A percentile compares a stretch with the other conserved stretches of the same genome.
Evolutionary conservation across 2,113 vertebrate genomes (phyloP).

Genomic region (Piprites chloris): DNA sequence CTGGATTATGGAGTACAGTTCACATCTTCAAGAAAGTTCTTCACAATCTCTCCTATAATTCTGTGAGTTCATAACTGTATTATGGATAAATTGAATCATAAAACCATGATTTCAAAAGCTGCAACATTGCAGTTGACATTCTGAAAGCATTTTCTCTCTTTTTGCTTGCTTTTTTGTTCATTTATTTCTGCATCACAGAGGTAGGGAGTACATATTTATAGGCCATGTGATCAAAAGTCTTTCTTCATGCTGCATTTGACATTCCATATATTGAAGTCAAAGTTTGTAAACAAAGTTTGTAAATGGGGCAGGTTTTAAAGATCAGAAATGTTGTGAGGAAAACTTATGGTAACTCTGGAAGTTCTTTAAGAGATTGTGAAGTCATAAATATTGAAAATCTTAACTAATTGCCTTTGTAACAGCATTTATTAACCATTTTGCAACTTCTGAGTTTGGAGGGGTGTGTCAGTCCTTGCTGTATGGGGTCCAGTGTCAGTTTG

Average conservation of each 20-base stretch:
- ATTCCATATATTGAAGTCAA: background rate
- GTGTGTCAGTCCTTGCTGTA: background rate
- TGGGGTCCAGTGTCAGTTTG: background rate
- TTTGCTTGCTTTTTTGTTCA: background rate
- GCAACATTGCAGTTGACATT: background rate
- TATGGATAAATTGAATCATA: background rate
- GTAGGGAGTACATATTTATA: background rate
- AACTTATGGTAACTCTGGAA: background rate
- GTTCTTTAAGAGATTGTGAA: background rate
- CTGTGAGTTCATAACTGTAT: conserved; percentile 79
- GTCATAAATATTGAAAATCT: background rate
- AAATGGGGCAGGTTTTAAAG: background rate
- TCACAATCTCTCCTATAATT: conserved; percentile 98
- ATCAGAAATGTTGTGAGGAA: background rate
- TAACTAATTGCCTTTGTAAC: background rate
- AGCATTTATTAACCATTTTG: background rate
- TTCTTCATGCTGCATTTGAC: background rate
- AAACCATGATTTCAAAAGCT: background rate
- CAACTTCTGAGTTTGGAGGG: background rate
- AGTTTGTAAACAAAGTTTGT: background rate
- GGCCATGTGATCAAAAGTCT: background rate
- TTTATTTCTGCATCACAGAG: background rate
- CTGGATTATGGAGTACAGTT: conserved; percentile 97
- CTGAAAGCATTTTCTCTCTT: background rate
- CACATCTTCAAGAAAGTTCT: conserved; percentile 97